Conservation (phyloP, 2,888 invertebrate genomes). For the Steromphala cineraria region DNA sequence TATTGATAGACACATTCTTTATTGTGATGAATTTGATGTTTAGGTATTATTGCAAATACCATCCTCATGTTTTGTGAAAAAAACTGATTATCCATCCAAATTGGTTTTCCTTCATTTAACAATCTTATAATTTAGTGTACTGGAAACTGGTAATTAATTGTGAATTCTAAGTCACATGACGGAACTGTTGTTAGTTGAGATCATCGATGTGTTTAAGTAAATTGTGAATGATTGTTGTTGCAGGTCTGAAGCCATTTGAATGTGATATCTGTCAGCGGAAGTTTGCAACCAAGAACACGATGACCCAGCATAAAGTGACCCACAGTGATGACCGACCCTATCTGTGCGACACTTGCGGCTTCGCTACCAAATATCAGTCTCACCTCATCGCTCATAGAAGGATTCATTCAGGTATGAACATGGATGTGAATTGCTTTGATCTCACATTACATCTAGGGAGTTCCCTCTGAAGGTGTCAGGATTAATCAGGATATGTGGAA, state of each 20-base stretch:
- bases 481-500: too few relatives aligned
- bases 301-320: slow-evolving; percentile 80
- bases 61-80: too few relatives aligned
- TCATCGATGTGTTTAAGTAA: too few relatives aligned
- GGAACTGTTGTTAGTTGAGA: too few relatives aligned
- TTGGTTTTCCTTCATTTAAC: too few relatives aligned
- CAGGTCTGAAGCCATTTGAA: slow-evolving; percentile 78
- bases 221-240: slow-evolving; percentile 22
- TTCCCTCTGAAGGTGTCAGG: too few relatives aligned
- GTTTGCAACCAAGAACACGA: slow-evolving; percentile 80
- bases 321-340: slow-evolving; percentile 80
- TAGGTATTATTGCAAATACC: neutral
- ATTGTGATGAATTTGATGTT: neutral
- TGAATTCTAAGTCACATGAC: too few relatives aligned
- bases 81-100: too few relatives aligned
- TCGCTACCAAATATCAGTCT: slow-evolving; percentile 82
- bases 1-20: neutral
- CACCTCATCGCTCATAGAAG: slow-evolving; percentile 82
- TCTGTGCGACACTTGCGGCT: slow-evolving; percentile 82
- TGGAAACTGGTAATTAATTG: too few relatives aligned
- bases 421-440: too few relatives aligned
- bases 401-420: slow-evolving; percentile 79
- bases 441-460: too few relatives aligned
- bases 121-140: too few relatives aligned
- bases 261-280: slow-evolving; percentile 80